Evolutionary conservation across 2,113 vertebrate genomes (phyloP).

Genomic region (Elaphurus davidianus): DNA sequence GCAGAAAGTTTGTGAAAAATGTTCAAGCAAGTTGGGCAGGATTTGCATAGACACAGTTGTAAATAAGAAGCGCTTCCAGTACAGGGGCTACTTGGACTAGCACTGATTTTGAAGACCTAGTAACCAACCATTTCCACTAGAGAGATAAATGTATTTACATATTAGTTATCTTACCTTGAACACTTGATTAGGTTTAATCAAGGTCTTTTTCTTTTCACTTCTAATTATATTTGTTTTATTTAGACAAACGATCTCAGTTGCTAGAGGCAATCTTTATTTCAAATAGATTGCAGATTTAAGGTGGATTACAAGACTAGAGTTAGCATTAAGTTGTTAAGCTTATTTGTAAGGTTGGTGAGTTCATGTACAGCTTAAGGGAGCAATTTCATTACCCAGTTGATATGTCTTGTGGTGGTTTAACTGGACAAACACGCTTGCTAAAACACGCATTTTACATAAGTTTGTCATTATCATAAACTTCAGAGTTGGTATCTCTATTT

Average conservation of each 20-base stretch:
- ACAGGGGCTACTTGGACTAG: background rate
- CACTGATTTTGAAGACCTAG: background rate
- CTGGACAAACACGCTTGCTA: background rate
- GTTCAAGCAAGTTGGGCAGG: background rate
- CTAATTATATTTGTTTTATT: constrained; percentile 41
- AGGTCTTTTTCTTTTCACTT: background rate
- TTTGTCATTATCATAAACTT: background rate
- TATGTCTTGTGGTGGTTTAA: background rate
- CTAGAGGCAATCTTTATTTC: constrained; percentile 20
- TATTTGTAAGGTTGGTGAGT: background rate
- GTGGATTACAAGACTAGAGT: background rate
- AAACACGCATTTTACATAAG: background rate
- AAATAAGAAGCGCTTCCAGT: background rate
- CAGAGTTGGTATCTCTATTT: background rate
- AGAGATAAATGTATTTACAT: background rate
- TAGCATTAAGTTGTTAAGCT: background rate
- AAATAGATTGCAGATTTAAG: background rate
- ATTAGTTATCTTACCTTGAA: background rate
- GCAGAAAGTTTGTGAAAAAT: background rate
- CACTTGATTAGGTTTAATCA: background rate
- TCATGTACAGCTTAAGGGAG: background rate
- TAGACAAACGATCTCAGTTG: background rate
- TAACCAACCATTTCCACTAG: background rate
- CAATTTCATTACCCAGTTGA: background rate
- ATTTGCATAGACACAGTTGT: background rate